A percentile compares a stretch with the other conserved stretches of the same genome.
phyloP scores from a whole-genome alignment of 2,113 vertebrate genomes.

The Blennius ocellaris region DNA sequence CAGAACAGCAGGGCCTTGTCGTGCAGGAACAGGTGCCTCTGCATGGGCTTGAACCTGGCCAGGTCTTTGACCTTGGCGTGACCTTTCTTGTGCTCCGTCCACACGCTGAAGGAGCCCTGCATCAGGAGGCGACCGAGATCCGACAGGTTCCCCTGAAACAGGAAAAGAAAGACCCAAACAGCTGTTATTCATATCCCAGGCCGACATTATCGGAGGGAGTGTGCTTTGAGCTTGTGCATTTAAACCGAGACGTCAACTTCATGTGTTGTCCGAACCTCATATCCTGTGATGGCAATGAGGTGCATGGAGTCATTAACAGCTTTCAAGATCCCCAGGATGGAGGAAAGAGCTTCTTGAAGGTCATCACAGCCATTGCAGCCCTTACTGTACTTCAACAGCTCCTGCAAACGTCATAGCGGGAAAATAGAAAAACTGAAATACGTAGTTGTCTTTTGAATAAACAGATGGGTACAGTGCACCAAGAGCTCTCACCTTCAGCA shows the following conservation, averaged over 20 bases:
- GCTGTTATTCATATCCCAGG: neutral
- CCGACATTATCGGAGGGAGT: neutral
- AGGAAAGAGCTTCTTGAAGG: slow-evolving; percentile 95
- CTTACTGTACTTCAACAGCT: slow-evolving; percentile 96
- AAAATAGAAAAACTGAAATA: neutral
- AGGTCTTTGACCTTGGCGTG: slow-evolving; percentile 97
- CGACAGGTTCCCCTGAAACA: slow-evolving; percentile 90
- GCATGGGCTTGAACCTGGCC: slow-evolving; percentile 98
- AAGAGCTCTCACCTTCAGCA: slow-evolving; percentile 89
- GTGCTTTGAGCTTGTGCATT: neutral
- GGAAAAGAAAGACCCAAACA: too few relatives aligned
- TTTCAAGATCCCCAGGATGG: slow-evolving; percentile 97
- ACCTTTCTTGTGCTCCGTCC: slow-evolving; percentile 97
- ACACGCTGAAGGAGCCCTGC: slow-evolving; percentile 98
- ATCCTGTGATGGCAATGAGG: slow-evolving; percentile 98
- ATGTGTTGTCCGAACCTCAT: slow-evolving; percentile 86
- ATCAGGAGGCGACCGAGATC: slow-evolving; percentile 95
- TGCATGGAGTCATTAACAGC: slow-evolving; percentile 99
- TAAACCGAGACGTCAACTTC: neutral
- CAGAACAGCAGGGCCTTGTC: slow-evolving; percentile 97
- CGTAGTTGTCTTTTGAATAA: neutral
- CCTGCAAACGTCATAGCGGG: slow-evolving; percentile 77
- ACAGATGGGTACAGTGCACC: neutral
- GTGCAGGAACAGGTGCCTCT: slow-evolving; percentile 95
- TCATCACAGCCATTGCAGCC: slow-evolving; percentile 92